Evolutionary conservation across 1,140 invertebrate genomes (phyloP), one percentile per base, ranked within the genome.

Genomic region (Danaus melanippus): DNA sequence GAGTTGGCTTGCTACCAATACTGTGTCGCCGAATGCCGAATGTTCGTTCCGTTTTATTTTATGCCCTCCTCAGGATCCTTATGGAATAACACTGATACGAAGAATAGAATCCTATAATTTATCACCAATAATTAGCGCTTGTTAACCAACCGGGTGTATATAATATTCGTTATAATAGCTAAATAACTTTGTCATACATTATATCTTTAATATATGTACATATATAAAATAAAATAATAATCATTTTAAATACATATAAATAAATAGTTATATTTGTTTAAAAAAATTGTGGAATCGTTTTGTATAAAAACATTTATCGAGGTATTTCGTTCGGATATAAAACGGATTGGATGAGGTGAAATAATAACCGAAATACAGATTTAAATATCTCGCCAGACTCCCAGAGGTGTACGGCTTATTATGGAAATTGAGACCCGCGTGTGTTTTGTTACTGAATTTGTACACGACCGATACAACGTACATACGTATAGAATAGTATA

Each of bases 21-120:
- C 64, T 71, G 58, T 86, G 80, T 82, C 72, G 72, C 62, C 66
- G 67, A 63, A 70, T 62, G 60, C 63, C 62, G 61, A 68, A 68
- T 74, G 73, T 74, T 74, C 74, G 66, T 82, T 84, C 60, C 63
- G 64, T 82, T 86, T 86, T 81, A 83, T 86, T 84, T 86, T 81
- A 86, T 79, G 69, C 54, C 72, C 71, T 75, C 77, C 74, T 82
- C 76, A 79, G 75, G 71, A 76, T 69, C 69, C 73, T 71, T 71
- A 66, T 51, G 50, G 58, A 7, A 32, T 15, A 3, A 1, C 3
- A 15, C 15, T 15, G 15, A 15, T 15, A 32, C 21, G 21, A 32
- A 32, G 21, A 32, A 32, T 32, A 32, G 21, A 32, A 32, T 15
- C 15, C 15, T 32, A 32, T 32, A 32, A 32, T 32, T 0, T 8